Evolutionary conservation across 2,113 vertebrate genomes (phyloP), one percentile per base, ranked within the genome.

Genomic region (Toxotes chatareus): DNA sequence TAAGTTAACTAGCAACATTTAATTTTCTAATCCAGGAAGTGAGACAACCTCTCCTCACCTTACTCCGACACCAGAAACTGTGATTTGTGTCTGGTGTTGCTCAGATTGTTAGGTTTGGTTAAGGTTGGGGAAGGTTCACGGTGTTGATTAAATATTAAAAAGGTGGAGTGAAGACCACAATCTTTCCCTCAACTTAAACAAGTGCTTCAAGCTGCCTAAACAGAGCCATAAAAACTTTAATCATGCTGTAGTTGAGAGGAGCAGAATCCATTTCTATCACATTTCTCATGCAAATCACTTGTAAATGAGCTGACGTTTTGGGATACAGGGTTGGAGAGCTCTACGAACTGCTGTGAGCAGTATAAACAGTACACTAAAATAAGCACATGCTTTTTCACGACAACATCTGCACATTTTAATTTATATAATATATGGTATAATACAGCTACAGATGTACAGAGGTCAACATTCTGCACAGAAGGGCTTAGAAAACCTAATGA

Each of bases 401-500:
- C 14, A 31, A 44, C 27, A 31, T 44, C 62, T 63, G 56, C 38
- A 11, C 27, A 46, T 51, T 34, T 57, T 16, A 82, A n/a, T 5
- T 56, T 12, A 5, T 27, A 55, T 11, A 11, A 55, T 27, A 12
- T 47, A 47, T 17, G 3, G 4, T 27, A 56, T n/a, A 27, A 8
- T 51, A 51, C 5, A 19, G 3, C 27, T 21, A 56, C n/a, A 55
- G 44, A 64, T 76, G 44, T 38, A 55, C 13, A 19, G 56, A 82
- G 79, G 74, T 76, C 34, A 65, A 80, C 38, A 59, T 27, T 73
- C 2, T 4, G 4, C 14, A 51, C 36, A 55, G 1, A 11, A 23
- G 0, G 38, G 8, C n/a, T 76, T 38, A 36, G 51, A 59, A 83
- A 51, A 70, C 42, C 71, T 55, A 73, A 82, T 72, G 64, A 76